These are phyloP conservation scores for Chrysocyon brachyurus DNA, from an alignment of 2,797 vertebrate species.

Conservation along the genomic window DNA sequence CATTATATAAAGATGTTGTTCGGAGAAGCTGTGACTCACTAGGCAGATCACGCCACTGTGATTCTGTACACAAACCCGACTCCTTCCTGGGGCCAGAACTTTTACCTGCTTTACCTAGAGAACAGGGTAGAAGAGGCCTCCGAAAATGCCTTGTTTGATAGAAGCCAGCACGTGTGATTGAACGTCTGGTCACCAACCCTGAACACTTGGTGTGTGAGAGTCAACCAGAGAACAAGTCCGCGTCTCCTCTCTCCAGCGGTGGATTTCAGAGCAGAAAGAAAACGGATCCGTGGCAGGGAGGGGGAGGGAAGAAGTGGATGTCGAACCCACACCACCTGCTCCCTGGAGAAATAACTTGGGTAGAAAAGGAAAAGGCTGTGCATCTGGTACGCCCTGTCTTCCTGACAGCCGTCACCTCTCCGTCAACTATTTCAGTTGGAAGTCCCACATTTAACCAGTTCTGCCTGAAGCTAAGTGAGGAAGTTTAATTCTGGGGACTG, in stretches of 20 bases:
- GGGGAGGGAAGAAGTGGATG: neutral
- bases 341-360: neutral
- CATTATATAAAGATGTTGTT: slow-evolving; percentile 1
- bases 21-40: neutral
- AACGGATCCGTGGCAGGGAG: neutral
- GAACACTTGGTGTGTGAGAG: neutral
- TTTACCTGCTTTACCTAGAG: neutral
- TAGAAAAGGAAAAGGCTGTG: neutral
- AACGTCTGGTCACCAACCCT: neutral
- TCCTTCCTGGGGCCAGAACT: neutral
- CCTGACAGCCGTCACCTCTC: neutral
- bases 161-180: neutral
- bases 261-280: slow-evolving; percentile 12
- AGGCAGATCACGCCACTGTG: neutral
- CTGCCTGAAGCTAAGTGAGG: neutral
- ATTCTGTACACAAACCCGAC: slow-evolving; percentile 1
- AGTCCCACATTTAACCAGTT: neutral
- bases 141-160: neutral
- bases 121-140: neutral
- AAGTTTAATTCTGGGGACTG: neutral
- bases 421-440: neutral
- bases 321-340: neutral
- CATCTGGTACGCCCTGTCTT: neutral
- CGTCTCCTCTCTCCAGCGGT: neutral
- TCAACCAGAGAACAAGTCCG: neutral